Percentiles rank a stretch among this genome's conserved stretches.
phyloP scores from a whole-genome alignment of 2,113 vertebrate species.

The Myotis davidii region DNA sequence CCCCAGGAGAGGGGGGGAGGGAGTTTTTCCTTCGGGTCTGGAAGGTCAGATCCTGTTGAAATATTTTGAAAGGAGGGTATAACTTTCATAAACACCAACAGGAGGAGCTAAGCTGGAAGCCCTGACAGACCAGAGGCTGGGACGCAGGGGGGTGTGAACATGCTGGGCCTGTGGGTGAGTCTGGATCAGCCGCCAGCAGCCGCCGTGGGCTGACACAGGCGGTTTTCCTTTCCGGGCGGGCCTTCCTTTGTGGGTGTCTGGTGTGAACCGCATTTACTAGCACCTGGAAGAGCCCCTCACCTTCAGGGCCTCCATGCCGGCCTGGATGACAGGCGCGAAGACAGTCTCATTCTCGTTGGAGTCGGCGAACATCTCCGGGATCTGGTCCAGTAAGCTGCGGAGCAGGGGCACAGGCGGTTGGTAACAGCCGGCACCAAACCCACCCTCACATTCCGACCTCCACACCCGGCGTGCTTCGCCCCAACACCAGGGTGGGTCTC shows the following conservation, averaged over 20 bases:
- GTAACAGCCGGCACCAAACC: no score
- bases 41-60: neutral
- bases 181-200: neutral
- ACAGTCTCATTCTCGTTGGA: conserved; percentile 95
- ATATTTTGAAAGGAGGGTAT: neutral
- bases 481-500: neutral
- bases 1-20: neutral
- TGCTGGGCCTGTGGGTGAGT: rapidly evolving
- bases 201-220: neutral
- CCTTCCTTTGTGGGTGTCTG: neutral
- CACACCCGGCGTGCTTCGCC: neutral
- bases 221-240: conserved; percentile 34
- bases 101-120: conserved; percentile 30
- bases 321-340: conserved; percentile 95
- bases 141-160: neutral
- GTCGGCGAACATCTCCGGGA: conserved; percentile 97
- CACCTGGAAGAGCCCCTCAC: conserved; percentile 80
- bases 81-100: conserved; percentile 33
- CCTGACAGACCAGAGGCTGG: neutral
- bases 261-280: neutral
- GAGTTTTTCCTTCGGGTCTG: neutral
- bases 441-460: neutral
- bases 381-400: conserved; percentile 94
- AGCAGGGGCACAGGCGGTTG: neutral
- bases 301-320: conserved; percentile 96